These are phyloP conservation scores for Hapalemur alaotrensis DNA, from an alignment of 2,797 vertebrate species.

Conservation along the genomic window DNA sequence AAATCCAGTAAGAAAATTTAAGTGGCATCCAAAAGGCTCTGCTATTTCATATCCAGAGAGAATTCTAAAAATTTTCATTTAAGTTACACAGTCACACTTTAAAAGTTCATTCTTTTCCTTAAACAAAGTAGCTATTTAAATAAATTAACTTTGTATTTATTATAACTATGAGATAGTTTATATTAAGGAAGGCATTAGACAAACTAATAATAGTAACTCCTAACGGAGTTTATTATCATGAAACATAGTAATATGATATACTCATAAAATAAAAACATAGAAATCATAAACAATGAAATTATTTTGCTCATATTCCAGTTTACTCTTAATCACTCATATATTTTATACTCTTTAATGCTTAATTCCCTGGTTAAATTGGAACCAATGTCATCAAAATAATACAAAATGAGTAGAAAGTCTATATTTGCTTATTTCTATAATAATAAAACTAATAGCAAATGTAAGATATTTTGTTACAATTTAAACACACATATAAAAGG, in stretches of 20 bases:
- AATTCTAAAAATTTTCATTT: neutral
- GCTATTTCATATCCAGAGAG: neutral
- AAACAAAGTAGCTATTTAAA: neutral
- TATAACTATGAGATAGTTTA: neutral
- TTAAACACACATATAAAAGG: neutral
- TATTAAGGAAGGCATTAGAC: neutral
- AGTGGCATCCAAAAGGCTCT: neutral
- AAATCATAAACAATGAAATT: slow-evolving; percentile 5
- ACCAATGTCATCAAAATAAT: neutral
- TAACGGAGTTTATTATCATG: neutral
- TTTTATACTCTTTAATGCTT: neutral
- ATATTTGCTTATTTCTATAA: slow-evolving; percentile 7
- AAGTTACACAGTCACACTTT: neutral
- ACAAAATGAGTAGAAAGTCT: neutral
- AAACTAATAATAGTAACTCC: neutral
- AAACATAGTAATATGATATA: neutral
- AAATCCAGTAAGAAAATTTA: neutral
- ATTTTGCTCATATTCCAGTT: neutral
- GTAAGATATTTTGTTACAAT: neutral
- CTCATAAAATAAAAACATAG: neutral
- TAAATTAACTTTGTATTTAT: neutral
- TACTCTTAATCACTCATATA: neutral
- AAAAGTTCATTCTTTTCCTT: neutral
- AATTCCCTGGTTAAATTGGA: neutral
- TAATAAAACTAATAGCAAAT: neutral